Evolutionary conservation across 2,888 invertebrate genomes (phyloP).

Genomic region (Sicus ferrugineus): DNA sequence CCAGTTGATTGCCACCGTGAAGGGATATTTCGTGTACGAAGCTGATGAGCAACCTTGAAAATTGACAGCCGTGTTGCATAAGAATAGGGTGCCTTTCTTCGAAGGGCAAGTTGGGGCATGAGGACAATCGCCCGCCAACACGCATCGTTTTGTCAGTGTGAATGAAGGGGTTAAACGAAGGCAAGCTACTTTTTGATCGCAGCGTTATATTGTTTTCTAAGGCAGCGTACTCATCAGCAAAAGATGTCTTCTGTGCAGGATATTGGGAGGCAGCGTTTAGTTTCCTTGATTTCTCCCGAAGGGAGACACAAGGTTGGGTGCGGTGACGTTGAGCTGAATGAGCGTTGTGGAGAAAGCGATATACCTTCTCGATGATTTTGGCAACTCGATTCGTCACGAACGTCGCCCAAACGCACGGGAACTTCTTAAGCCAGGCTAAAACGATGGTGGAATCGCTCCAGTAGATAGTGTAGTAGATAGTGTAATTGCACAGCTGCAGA

Average conservation of each 20-base stretch:
- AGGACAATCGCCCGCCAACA: background rate
- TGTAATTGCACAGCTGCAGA: too few relatives aligned
- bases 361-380: background rate
- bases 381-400: background rate
- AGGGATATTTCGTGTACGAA: too few relatives aligned
- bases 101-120: background rate
- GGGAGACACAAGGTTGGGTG: background rate
- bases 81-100: background rate
- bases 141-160: constrained; percentile 6
- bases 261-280: background rate
- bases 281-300: background rate
- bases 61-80: too few relatives aligned
- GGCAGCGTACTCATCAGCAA: background rate
- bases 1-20: too few relatives aligned
- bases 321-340: background rate
- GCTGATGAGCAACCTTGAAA: too few relatives aligned
- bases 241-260: background rate
- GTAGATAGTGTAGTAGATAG: too few relatives aligned
- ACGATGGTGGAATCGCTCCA: too few relatives aligned
- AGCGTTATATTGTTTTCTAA: constrained; percentile 20
- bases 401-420: too few relatives aligned
- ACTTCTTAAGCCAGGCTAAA: too few relatives aligned
- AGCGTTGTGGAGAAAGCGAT: background rate
- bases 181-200: background rate
- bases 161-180: constrained; percentile 16